Conservation (phyloP, 2,113 vertebrate genomes). For the Crotophaga sulcirostris region DNA sequence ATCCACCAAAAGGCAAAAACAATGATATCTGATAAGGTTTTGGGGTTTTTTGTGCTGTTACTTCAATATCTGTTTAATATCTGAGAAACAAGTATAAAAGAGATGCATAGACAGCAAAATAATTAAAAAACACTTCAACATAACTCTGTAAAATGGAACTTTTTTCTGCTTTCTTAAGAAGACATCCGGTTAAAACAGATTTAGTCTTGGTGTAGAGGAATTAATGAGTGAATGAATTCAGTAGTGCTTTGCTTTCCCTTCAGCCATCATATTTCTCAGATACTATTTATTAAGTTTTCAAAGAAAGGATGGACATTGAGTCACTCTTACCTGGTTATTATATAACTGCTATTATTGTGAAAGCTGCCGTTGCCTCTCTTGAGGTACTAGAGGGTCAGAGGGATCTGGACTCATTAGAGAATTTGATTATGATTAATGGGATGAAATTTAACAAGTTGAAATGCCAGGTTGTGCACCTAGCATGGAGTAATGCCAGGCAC, state of each 20-base stretch:
- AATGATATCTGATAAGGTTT: background rate
- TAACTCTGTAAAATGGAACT: background rate
- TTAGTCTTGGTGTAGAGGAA: background rate
- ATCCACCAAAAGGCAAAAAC: background rate
- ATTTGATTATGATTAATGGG: background rate
- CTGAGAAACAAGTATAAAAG: background rate
- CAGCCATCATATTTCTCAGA: background rate
- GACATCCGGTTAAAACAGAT: background rate
- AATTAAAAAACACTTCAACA: background rate
- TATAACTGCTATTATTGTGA: background rate
- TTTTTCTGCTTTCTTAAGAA: background rate
- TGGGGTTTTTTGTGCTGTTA: background rate
- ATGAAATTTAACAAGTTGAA: background rate
- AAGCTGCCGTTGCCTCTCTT: background rate
- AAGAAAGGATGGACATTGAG: background rate
- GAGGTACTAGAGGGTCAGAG: background rate
- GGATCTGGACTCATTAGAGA: background rate
- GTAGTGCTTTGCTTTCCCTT: background rate
- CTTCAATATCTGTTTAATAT: background rate
- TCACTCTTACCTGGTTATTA: background rate
- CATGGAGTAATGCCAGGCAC: background rate
- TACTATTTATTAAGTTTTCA: background rate
- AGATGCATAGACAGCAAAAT: background rate
- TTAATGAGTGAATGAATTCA: background rate
- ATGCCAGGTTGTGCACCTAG: background rate